Base-by-base conservation (phyloP, 2,797 vertebrate species). In the Natrix natrix region DNA sequence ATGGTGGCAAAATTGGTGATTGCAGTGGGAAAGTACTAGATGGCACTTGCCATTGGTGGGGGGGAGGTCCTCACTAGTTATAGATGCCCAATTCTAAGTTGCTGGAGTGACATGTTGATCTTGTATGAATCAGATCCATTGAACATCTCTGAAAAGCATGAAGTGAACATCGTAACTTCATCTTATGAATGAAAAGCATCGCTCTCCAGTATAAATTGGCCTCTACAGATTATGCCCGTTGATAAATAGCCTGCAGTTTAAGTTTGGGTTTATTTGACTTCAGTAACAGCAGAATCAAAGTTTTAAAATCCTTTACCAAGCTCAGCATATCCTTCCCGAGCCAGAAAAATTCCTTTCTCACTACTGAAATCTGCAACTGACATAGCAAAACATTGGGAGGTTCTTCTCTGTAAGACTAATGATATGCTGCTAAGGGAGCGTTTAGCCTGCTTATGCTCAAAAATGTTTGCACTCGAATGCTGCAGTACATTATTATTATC, bases 41-140 rank as follows among this genome's bases (percentile, higher is more conserved):
- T 93, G 92, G 94, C 93, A 90, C 22, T 91, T 24, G 0, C 88
- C 94, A 93, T 0, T 0, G 1, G 57, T 0, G 17, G 69, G 93
- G 94, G 61, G 56, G 91, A 95, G 95, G 93, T 96, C 94, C 91
- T 55, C 93, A 92, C 66, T 93, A 93, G 92, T 37, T 94, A 95
- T 94, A 96, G 92, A 74, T 32, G 0, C 87, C 94, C 94, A 89
- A 89, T 95, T 96, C 94, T 95, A 69, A 86, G 37, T 94, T 95
- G 93, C 74, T 87, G 94, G 95, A 90, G 57, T 69, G 91, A 90
- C 90, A 93, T 91, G 86, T 57, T 95, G 95, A 96, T 90, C 92
- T 96, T 97, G 95, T 87, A 94, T 94, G 95, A 95, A 86, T 86
- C 60, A 86, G 26, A 7, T 20, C 92, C 92, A 92, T 24, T 93